These are phyloP conservation scores for Hetaerina titia DNA, from an alignment of 2,888 invertebrate species.

Conservation along the genomic window DNA sequence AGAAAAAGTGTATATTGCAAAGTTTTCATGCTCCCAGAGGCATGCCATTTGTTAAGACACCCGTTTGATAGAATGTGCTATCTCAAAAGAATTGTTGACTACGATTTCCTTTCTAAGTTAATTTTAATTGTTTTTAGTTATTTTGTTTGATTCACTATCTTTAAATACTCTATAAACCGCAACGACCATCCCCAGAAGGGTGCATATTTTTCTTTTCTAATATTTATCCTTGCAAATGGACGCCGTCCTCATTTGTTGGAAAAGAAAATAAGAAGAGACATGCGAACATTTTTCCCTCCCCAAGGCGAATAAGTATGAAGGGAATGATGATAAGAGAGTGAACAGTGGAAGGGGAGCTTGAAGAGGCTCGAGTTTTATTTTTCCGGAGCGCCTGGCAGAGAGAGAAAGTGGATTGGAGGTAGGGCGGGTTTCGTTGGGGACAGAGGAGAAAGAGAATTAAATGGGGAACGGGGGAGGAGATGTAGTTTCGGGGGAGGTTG, in stretches of 20 bases:
- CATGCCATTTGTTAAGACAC: no score
- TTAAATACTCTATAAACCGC: no score
- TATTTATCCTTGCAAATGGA: not conserved
- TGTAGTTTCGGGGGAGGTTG: not conserved
- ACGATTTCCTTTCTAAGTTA: no score
- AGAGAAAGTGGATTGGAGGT: not conserved
- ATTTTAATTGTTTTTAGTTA: no score
- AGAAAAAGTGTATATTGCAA: no score
- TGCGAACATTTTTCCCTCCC: not conserved
- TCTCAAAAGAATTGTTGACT: no score
- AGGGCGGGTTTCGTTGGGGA: not conserved
- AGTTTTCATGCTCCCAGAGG: no score
- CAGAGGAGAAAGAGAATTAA: not conserved
- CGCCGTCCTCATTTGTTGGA: not conserved
- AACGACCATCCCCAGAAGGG: not conserved
- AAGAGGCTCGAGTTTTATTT: not conserved
- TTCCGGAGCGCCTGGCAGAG: not conserved
- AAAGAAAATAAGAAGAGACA: not conserved
- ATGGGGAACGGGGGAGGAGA: not conserved
- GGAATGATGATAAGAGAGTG: conserved; percentile 20
- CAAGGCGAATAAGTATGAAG: not conserved
- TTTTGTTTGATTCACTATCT: not conserved
- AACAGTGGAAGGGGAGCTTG: not conserved
- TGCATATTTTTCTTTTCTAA: not conserved
- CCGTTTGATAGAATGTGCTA: no score